Base-by-base conservation (phyloP, 2,888 invertebrate species). In the Cosmorhoe ocellata region DNA sequence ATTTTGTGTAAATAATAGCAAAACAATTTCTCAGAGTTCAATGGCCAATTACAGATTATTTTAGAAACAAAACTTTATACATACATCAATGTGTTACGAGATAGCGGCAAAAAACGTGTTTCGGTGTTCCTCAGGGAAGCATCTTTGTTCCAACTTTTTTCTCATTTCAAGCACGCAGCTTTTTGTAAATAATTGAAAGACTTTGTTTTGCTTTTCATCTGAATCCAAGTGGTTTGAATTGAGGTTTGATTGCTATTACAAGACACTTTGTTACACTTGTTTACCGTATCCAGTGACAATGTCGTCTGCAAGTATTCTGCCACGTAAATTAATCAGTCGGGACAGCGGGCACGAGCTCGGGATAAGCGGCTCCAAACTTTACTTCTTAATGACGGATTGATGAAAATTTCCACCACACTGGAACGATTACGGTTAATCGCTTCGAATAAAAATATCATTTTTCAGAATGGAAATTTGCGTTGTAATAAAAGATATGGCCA, bases 321-420 rank as follows among this genome's bases (percentile, higher is more conserved):
- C 70, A 63, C 74, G 75, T 71, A 75, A 81, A 84, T 83, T 84
- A 83, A 82, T 83, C 76, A 79, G 65, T 57, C 58, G 63, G 70
- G 82, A 81, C 80, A 77, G 70, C 52, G 73, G 77, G 76, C 64
- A 61, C 59, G 59, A 55, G 42, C 51, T 32, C 70, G 77, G 79
- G 73, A 76, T 69, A 79, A 76, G 71, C 77, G 66, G 66, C 76
- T 76, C 71, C 65, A 69, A 81, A 84, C 73, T 80, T 81, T 69
- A 74, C 69, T 45, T 64, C 67, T 63, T 83, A 81, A 83, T 78
- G 81, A 79, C 71, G 74, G 79, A 74, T 78, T 79, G 75, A 79
- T 81, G 82, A 80, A 83, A 82, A 84, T 53, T 53, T 31, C 53
- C 53, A 37, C 53, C 48, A 44, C 44, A 37, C 36, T 58, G 55